phyloP scores from a whole-genome alignment of 2,113 vertebrate genomes.

The Smithornis capensis region DNA sequence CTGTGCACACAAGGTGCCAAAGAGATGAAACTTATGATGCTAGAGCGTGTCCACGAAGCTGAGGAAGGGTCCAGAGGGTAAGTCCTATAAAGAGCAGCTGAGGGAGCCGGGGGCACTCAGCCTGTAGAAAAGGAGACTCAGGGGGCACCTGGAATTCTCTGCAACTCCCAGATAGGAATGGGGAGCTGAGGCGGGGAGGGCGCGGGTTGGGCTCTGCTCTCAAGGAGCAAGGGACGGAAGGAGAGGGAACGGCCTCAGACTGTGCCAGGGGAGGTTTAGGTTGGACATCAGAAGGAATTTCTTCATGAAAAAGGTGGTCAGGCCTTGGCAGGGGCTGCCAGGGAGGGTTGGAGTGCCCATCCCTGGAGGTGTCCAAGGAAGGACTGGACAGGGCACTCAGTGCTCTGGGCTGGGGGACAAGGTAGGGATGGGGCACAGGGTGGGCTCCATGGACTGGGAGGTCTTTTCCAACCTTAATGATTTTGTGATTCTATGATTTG shows the following conservation, averaged over 20 bases:
- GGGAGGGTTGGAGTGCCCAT: background rate
- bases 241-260: background rate
- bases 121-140: background rate
- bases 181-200: background rate
- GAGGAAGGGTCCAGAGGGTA: background rate
- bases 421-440: rapidly evolving
- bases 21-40: background rate
- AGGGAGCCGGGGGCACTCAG: background rate
- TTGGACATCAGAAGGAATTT: background rate
- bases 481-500: background rate
- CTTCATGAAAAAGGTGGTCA: rapidly evolving
- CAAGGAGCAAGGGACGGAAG: background rate
- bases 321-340: rapidly evolving
- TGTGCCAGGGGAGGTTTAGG: background rate
- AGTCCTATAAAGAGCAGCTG: background rate
- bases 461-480: background rate
- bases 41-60: background rate
- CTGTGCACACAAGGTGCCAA: background rate
- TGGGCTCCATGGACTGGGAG: rapidly evolving
- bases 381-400: rapidly evolving
- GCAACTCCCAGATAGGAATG: background rate
- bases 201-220: background rate
- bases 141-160: background rate
- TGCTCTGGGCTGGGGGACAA: background rate
- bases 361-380: background rate